phyloP scores from a whole-genome alignment of 2,888 invertebrate genomes.

The Anarsia innoxiella region DNA sequence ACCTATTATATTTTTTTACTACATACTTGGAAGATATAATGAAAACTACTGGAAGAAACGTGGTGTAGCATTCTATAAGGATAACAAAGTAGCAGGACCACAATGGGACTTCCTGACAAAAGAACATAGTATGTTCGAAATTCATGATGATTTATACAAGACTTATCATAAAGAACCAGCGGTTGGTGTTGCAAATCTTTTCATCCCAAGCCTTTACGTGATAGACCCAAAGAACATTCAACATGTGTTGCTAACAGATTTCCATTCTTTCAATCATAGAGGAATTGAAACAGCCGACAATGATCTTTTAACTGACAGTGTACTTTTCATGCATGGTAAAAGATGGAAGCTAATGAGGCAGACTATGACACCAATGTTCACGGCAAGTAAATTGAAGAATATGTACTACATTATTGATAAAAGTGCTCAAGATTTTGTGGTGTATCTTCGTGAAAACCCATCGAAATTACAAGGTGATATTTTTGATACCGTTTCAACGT shows the following conservation, averaged over 20 bases:
- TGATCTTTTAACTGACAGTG: slow-evolving; percentile 42
- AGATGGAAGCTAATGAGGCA: slow-evolving; percentile 53
- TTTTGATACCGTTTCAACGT: slow-evolving; percentile 39
- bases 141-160: slow-evolving; percentile 35
- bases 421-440: slow-evolving; percentile 42
- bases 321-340: slow-evolving; percentile 39
- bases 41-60: slow-evolving; percentile 44
- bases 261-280: slow-evolving; percentile 42
- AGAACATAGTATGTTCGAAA: slow-evolving; percentile 33
- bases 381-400: slow-evolving; percentile 46
- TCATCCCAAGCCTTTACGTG: too few species aligned
- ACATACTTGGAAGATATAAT: slow-evolving; percentile 34
- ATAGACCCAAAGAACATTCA: slow-evolving; percentile 40
- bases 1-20: slow-evolving; percentile 19
- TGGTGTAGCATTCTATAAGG: slow-evolving; percentile 33
- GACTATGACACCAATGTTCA: slow-evolving; percentile 54
- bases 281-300: slow-evolving; percentile 36
- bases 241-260: slow-evolving; percentile 39
- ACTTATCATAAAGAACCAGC: slow-evolving; percentile 35
- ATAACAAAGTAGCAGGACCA: slow-evolving; percentile 32
- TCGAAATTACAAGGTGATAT: slow-evolving; percentile 27
- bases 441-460: slow-evolving; percentile 29
- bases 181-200: slow-evolving; percentile 31
- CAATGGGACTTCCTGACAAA: slow-evolving; percentile 33
- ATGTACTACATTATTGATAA: slow-evolving; percentile 50